A percentile compares a stretch with the other conserved stretches of the same genome.
Conservation (phyloP, 2,888 invertebrate species). For the Diarsia dahlii region DNA sequence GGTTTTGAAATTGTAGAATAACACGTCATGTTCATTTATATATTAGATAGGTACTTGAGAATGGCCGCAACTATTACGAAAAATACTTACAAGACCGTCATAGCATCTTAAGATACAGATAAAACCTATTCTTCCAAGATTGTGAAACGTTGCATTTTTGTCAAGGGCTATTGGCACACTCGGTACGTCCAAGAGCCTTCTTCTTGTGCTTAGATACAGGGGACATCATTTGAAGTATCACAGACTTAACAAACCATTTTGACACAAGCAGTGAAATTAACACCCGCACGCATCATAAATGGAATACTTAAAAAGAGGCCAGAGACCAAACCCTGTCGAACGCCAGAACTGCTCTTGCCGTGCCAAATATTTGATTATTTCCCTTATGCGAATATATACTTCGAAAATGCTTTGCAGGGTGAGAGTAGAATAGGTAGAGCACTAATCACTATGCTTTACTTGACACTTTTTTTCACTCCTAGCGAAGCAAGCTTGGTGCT, state of each 20-base stretch:
- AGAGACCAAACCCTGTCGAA: conserved; percentile 8
- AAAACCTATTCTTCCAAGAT: background rate
- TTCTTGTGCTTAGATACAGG: background rate
- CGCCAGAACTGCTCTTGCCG: background rate
- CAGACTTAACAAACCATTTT: conserved; percentile 3
- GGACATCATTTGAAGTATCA: conserved; percentile 5
- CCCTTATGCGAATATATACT: background rate
- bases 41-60: conserved; percentile 15
- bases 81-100: conserved; percentile 27
- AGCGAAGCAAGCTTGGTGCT: background rate
- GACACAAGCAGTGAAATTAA: conserved; percentile 3
- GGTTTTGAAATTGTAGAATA: background rate
- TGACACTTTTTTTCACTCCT: background rate
- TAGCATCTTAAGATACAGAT: conserved; percentile 1
- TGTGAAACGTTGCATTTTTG: background rate
- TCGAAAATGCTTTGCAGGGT: background rate
- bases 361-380: conserved; percentile 5
- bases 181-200: background rate
- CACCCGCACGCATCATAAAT: background rate
- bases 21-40: conserved; percentile 13
- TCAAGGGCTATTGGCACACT: background rate
- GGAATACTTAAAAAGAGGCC: conserved; percentile 2
- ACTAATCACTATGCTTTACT: background rate
- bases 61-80: conserved; percentile 20
- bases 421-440: background rate